phyloP scores from a whole-genome alignment of 1,140 invertebrate genomes.

The Drosophila obscura region DNA sequence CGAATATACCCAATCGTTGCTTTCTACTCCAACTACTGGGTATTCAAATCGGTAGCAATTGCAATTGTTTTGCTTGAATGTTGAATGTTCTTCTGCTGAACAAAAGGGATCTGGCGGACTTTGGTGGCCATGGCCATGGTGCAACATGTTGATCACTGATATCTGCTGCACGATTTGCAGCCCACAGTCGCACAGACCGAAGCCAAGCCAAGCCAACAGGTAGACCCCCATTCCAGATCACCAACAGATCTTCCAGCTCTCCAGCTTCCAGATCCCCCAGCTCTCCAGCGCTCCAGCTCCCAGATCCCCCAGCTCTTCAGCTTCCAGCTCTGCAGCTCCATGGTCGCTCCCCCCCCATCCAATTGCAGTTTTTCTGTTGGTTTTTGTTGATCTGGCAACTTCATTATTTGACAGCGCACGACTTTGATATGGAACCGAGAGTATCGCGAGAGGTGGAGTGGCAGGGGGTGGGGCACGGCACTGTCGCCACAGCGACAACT shows the following conservation, averaged over 20 bases:
- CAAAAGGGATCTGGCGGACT: constrained; percentile 18
- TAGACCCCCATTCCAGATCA: constrained; percentile 40
- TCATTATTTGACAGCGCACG: constrained; percentile 81
- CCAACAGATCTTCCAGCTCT: no score
- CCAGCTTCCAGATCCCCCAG: no score
- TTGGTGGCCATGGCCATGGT: constrained; percentile 45
- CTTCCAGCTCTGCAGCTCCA: constrained; percentile 4
- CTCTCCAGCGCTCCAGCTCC: constrained; percentile 5
- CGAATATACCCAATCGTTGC: no score
- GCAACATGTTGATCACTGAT: constrained; percentile 80
- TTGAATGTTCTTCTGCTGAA: constrained; percentile 38
- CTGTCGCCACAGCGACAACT: constrained; percentile 20
- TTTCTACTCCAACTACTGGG: background rate
- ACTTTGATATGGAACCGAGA: constrained; percentile 69
- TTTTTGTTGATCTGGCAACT: constrained; percentile 81
- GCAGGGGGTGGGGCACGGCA: constrained; percentile 19
- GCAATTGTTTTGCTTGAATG: constrained; percentile 62
- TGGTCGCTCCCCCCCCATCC: constrained; percentile 40
- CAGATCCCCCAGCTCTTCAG: constrained; percentile 43
- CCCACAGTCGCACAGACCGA: background rate
- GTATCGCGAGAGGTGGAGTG: background rate
- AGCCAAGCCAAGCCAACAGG: constrained; percentile 49
- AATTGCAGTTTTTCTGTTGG: constrained; percentile 53
- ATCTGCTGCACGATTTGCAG: constrained; percentile 74
- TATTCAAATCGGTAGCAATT: constrained; percentile 76